Percentiles rank a stretch among this genome's conserved stretches.
Conservation (phyloP, 1,140 invertebrate genomes). For the Teleopsis dalmanni region DNA sequence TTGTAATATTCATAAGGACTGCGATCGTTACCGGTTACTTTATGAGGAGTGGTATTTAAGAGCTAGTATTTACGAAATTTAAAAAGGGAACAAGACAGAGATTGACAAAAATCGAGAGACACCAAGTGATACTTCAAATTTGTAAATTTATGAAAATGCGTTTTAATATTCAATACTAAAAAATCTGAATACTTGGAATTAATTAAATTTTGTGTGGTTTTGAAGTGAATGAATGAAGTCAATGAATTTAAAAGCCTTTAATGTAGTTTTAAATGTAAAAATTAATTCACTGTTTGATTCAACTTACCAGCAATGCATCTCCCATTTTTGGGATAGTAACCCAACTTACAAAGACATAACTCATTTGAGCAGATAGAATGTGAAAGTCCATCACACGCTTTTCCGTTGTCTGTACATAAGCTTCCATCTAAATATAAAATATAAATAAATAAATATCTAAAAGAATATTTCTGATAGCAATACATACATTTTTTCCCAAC, state of each 20-base stretch:
- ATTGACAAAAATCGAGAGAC: not conserved
- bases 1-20: too few species aligned
- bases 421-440: slow-evolving; percentile 25
- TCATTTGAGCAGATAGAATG: slow-evolving; percentile 35
- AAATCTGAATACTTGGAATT: not conserved
- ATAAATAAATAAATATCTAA: slow-evolving; percentile 1
- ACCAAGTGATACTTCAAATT: not conserved
- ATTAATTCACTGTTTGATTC: not conserved
- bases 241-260: too few species aligned
- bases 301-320: slow-evolving; percentile 39
- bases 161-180: not conserved
- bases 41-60: too few species aligned
- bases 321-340: slow-evolving; percentile 34
- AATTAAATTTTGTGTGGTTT: not conserved
- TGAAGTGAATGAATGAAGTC: too few species aligned
- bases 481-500: slow-evolving; percentile 35
- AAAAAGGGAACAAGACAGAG: not conserved
- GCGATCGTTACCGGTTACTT: too few species aligned
- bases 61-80: not conserved
- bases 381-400: slow-evolving; percentile 28
- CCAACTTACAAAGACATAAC: slow-evolving; percentile 30
- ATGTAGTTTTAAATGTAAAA: not conserved
- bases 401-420: slow-evolving; percentile 33
- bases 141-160: not conserved
- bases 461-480: not conserved